Percentiles rank a stretch among this genome's conserved stretches.
Evolutionary conservation across 2,888 invertebrate genomes (phyloP).

Genomic region (Bimastos eiseni): DNA sequence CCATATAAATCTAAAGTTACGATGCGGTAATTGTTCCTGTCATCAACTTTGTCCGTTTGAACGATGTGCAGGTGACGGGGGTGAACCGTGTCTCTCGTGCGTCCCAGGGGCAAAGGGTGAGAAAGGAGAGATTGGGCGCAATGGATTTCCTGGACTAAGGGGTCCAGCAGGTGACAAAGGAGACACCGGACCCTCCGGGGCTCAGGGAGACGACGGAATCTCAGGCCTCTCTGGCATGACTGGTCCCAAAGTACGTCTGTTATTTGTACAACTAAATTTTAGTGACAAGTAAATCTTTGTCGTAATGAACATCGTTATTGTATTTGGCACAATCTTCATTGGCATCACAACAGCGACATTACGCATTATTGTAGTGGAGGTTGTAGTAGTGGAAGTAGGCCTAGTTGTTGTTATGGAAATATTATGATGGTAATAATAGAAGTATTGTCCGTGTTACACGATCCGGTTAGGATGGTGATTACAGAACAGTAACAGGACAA

Average conservation of each 20-base stretch:
- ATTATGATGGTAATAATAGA: too few species aligned
- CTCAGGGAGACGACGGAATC: background rate
- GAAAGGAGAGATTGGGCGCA: background rate
- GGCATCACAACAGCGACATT: too few species aligned
- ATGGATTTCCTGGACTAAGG: background rate
- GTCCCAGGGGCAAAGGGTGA: background rate
- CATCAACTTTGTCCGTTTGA: background rate
- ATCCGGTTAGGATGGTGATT: too few species aligned
- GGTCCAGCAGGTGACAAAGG: background rate
- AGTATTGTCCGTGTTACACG: too few species aligned
- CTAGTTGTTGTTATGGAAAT: too few species aligned
- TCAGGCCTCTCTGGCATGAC: background rate
- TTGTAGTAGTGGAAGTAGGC: too few species aligned
- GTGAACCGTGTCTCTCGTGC: background rate
- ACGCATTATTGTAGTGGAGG: too few species aligned
- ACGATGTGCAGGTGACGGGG: background rate
- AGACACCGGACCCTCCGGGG: background rate
- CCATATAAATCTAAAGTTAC: too few species aligned
- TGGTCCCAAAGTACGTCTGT: background rate
- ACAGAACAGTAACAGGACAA: too few species aligned
- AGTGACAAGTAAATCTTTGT: background rate
- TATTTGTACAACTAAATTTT: background rate
- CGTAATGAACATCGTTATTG: background rate
- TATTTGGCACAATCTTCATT: background rate
- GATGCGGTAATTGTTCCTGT: background rate